phyloP scores from a whole-genome alignment of 2,797 vertebrate species.

The Brachyalestes nurse region DNA sequence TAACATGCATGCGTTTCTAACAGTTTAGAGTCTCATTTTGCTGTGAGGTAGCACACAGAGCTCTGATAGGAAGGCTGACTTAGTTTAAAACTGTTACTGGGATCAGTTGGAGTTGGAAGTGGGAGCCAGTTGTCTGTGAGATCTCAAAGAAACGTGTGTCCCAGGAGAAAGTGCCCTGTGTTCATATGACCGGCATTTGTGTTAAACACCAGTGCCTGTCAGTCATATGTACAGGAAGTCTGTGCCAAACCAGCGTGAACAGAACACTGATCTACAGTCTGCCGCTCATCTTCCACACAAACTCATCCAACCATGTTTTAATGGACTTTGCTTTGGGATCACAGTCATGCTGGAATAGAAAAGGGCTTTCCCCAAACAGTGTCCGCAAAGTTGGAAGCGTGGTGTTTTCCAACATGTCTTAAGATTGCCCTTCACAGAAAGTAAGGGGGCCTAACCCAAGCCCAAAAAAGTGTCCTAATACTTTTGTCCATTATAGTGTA shows the following conservation, averaged over 20 bases:
- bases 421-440: too few relatives aligned
- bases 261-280: too few relatives aligned
- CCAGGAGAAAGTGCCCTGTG: neutral
- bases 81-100: conserved; percentile 36
- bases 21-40: neutral
- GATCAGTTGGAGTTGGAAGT: conserved; percentile 15
- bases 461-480: too few relatives aligned
- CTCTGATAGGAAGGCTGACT: neutral
- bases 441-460: too few relatives aligned
- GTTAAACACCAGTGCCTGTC: conserved; percentile 46
- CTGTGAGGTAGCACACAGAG: neutral
- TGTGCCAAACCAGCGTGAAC: neutral
- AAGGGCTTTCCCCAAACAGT: too few relatives aligned
- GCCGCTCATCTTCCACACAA: too few relatives aligned
- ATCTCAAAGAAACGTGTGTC: neutral
- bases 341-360: too few relatives aligned
- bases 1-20: neutral
- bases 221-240: conserved; percentile 27
- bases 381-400: too few relatives aligned
- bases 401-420: too few relatives aligned
- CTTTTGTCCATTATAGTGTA: too few relatives aligned
- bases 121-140: neutral
- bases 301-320: too few relatives aligned
- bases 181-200: neutral
- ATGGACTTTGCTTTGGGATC: too few relatives aligned